Conservation (phyloP, 2,113 vertebrate genomes). For the Reinhardtius hippoglossoides region DNA sequence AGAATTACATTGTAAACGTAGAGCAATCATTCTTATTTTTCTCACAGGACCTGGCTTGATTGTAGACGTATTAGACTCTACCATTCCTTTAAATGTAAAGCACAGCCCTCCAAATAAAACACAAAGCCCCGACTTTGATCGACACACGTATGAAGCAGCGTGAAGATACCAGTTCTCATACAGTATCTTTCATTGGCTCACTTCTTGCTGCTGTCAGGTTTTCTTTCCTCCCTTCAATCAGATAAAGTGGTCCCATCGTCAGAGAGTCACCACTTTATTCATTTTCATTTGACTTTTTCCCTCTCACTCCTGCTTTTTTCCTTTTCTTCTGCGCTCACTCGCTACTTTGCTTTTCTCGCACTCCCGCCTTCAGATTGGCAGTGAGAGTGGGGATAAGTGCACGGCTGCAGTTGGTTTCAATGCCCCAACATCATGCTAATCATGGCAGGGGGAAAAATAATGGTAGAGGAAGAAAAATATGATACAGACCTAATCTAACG, state of each 20-base stretch:
- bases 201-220: slow-evolving; percentile 44
- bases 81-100: slow-evolving; percentile 26
- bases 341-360: slow-evolving; percentile 28
- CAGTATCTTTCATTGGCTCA: slow-evolving; percentile 42
- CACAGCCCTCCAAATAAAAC: slow-evolving; percentile 34
- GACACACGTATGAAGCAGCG: slow-evolving; percentile 44
- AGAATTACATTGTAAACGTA: not conserved
- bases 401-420: slow-evolving; percentile 63
- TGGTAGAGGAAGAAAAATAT: slow-evolving; percentile 57
- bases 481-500: slow-evolving; percentile 77
- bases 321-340: slow-evolving; percentile 21
- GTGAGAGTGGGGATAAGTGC: slow-evolving; percentile 69
- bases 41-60: not conserved
- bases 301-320: slow-evolving; percentile 19
- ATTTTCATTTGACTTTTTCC: slow-evolving; percentile 56
- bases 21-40: slow-evolving; percentile 9
- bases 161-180: slow-evolving; percentile 45
- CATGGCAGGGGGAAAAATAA: slow-evolving; percentile 72
- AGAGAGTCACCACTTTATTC: slow-evolving; percentile 63
- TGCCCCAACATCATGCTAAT: slow-evolving; percentile 78
- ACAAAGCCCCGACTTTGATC: slow-evolving; percentile 59
- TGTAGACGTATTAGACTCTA: slow-evolving; percentile 11
- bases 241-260: slow-evolving; percentile 66
- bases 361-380: slow-evolving; percentile 50
- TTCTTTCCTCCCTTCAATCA: slow-evolving; percentile 61